Percentiles rank a stretch among this genome's conserved stretches.
Conservation (phyloP, 2,888 invertebrate genomes). For the Hartigia nigra region DNA sequence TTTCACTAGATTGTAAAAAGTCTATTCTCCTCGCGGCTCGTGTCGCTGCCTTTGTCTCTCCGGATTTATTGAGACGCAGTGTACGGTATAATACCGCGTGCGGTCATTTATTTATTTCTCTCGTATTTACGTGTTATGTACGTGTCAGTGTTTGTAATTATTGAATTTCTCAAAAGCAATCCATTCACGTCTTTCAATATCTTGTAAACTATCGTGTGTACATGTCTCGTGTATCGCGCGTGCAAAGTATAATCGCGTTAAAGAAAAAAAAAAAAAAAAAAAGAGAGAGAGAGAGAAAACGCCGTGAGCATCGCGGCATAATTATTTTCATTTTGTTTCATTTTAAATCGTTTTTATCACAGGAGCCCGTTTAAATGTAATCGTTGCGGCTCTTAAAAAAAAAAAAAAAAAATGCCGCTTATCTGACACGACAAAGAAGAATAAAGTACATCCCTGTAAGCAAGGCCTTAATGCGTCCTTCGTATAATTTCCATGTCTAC, state of each 20-base stretch:
- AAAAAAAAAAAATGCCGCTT: background rate
- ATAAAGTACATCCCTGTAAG: background rate
- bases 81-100: background rate
- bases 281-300: background rate
- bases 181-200: background rate
- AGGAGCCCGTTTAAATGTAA: constrained; percentile 49
- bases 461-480: background rate
- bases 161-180: background rate
- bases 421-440: background rate
- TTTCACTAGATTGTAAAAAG: constrained; percentile 62
- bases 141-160: background rate
- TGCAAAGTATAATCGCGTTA: background rate
- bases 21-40: constrained; percentile 32
- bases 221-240: background rate
- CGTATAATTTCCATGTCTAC: background rate
- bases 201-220: background rate
- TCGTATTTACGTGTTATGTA: constrained; percentile 7
- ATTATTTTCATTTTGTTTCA: background rate
- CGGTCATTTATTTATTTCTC: constrained; percentile 8
- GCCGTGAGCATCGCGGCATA: constrained; percentile 26
- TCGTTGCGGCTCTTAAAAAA: background rate
- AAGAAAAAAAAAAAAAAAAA: background rate
- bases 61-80: background rate
- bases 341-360: constrained; percentile 59
- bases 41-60: background rate